Conservation (phyloP, 2,888 invertebrate genomes). For the Rhopalosiphum nymphaeae region DNA sequence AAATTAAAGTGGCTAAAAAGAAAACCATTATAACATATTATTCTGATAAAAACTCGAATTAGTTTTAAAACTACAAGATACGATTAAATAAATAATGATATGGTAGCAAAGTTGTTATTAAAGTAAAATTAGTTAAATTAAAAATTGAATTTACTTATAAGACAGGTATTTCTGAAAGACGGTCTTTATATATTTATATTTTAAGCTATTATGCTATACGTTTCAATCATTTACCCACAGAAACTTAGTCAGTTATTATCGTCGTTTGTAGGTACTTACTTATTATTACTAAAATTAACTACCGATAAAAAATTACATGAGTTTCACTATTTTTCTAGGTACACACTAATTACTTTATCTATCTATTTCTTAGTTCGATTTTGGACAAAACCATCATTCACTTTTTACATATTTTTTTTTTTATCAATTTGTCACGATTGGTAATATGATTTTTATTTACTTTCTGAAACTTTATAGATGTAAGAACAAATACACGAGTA, state of each 20-base stretch:
- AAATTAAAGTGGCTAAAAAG: not conserved
- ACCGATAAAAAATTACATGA: not conserved
- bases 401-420: conserved; percentile 39
- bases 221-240: not conserved
- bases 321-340: conserved; percentile 67
- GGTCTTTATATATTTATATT: not conserved
- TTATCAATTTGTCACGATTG: not conserved
- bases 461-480: not conserved
- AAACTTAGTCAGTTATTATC: not conserved
- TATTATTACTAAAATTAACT: not conserved
- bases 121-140: not conserved
- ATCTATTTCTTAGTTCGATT: conserved; percentile 68
- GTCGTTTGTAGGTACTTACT: not conserved
- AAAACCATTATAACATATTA: not conserved
- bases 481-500: not conserved
- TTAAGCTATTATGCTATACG: not conserved
- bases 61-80: not conserved
- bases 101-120: not conserved
- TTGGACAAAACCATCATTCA: conserved; percentile 67
- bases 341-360: conserved; percentile 68
- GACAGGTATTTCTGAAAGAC: not conserved
- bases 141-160: not conserved
- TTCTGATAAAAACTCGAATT: not conserved
- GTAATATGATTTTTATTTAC: not conserved
- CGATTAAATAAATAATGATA: not conserved